These are phyloP conservation scores for Odontophorus gujanensis DNA, from an alignment of 2,113 vertebrate species.

Conservation along the genomic window DNA sequence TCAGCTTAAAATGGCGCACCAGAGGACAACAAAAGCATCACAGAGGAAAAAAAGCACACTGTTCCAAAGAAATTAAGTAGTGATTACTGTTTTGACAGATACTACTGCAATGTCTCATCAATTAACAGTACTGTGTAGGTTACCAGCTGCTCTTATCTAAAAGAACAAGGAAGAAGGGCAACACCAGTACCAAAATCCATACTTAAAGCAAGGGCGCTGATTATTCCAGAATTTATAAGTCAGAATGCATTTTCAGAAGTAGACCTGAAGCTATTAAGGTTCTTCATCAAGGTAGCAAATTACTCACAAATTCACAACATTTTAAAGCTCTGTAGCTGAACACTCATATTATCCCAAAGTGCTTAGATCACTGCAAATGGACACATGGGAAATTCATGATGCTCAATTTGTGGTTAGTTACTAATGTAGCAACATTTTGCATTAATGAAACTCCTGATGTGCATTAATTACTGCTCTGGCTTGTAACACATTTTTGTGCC, in stretches of 20 bases:
- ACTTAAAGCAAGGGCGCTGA: not conserved
- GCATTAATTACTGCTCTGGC: constrained; percentile 66
- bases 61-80: not conserved
- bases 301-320: constrained; percentile 21
- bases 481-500: constrained; percentile 61
- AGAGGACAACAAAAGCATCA: not conserved
- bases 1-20: not conserved
- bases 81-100: not conserved
- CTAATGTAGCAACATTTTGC: constrained; percentile 62
- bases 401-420: constrained; percentile 69
- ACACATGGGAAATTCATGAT: constrained; percentile 69
- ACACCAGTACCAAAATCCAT: not conserved
- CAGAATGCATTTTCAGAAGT: not conserved
- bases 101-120: not conserved
- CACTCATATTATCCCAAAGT: constrained; percentile 37
- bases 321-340: constrained; percentile 38
- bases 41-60: not conserved
- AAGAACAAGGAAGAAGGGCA: not conserved
- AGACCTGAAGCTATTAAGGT: not conserved
- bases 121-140: not conserved
- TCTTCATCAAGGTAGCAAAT: not conserved
- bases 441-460: constrained; percentile 75
- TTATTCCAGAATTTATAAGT: not conserved
- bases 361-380: constrained; percentile 59
- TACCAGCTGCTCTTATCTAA: not conserved